Percentiles rank a stretch among this genome's conserved stretches.
Evolutionary conservation across 2,113 vertebrate species (phyloP).

Genomic region (Oenanthe oenanthe): DNA sequence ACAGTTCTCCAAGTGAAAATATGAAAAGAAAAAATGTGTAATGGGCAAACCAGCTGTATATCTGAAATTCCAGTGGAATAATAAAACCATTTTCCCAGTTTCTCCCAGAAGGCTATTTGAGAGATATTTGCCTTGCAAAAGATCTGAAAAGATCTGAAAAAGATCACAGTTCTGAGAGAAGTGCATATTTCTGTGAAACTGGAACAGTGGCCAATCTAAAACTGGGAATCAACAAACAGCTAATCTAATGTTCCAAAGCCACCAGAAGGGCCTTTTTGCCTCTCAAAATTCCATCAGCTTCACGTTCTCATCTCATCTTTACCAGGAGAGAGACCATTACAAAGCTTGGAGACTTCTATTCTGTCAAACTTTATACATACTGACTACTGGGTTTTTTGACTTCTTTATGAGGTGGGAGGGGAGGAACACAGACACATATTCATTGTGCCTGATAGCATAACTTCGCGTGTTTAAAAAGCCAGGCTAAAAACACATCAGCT

Average conservation of each 20-base stretch:
- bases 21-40: not conserved
- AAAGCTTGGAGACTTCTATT: not conserved
- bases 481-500: not conserved
- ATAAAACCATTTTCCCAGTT: not conserved
- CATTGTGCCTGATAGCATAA: not conserved
- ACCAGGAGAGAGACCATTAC: not conserved
- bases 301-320: not conserved
- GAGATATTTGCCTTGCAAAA: too few species aligned
- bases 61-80: not conserved
- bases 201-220: not conserved
- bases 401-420: not conserved
- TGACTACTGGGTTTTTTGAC: not conserved
- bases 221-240: not conserved
- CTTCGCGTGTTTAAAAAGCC: not conserved
- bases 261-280: not conserved
- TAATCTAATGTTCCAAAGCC: not conserved
- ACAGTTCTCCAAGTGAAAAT: not conserved
- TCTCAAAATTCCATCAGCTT: not conserved
- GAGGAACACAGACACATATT: not conserved
- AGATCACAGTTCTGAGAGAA: not conserved
- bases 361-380: not conserved
- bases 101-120: not conserved
- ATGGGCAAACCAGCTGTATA: not conserved
- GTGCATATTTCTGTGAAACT: not conserved
- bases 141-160: not conserved